phyloP scores from a whole-genome alignment of 1,140 invertebrate genomes.

The Orchesella cincta region DNA sequence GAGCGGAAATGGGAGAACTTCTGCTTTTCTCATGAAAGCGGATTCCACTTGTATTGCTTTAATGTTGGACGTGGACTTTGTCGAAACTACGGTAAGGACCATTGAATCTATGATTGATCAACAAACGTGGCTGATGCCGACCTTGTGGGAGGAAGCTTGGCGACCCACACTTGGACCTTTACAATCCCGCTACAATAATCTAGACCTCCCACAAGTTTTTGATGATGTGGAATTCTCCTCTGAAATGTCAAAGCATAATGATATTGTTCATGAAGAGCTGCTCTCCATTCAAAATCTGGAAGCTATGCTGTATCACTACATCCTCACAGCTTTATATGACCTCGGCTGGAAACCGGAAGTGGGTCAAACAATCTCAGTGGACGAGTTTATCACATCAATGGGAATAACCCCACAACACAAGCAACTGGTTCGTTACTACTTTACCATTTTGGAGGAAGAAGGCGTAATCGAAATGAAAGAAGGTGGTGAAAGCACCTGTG shows the following conservation, averaged over 20 bases:
- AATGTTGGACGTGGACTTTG: constrained; percentile 24
- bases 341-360: not conserved
- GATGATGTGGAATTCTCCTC: not conserved
- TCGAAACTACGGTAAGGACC: constrained; percentile 3
- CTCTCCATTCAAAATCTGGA: constrained; percentile 7
- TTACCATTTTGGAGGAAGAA: not conserved
- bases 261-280: not conserved
- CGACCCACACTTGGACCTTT: not conserved
- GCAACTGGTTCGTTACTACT: not conserved
- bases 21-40: not conserved
- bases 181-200: not conserved
- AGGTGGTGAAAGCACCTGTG: not conserved
- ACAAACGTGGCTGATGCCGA: constrained; percentile 15
- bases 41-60: not conserved
- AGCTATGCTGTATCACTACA: constrained; percentile 2
- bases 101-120: constrained; percentile 17
- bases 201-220: not conserved
- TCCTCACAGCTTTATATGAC: constrained; percentile 2
- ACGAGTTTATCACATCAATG: not conserved
- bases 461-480: not conserved
- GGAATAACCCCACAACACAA: not conserved
- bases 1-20: not conserved
- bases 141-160: constrained; percentile 10
- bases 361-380: not conserved
- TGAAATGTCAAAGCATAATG: not conserved